phyloP scores from a whole-genome alignment of 2,888 invertebrate genomes.

The Patella ulyssiponensis region DNA sequence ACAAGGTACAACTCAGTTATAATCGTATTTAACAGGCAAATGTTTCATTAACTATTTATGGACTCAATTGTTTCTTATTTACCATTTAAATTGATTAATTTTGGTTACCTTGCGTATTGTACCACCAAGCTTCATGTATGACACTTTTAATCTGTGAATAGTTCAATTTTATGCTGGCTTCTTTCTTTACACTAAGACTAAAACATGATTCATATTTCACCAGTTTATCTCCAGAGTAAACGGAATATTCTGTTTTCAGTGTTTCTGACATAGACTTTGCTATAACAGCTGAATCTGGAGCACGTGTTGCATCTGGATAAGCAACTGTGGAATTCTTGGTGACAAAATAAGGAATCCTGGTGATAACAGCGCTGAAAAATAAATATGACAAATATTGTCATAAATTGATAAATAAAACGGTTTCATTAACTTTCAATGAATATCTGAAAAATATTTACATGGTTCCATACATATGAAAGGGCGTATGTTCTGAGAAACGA shows the following conservation, averaged over 20 bases:
- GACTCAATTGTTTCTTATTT: too few species aligned
- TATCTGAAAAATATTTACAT: too few species aligned
- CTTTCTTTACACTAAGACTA: neutral
- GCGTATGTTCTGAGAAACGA: too few species aligned
- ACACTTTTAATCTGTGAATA: neutral
- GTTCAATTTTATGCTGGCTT: neutral
- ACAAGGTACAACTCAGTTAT: too few species aligned
- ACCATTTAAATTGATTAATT: too few species aligned
- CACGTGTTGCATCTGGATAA: neutral
- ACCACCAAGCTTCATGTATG: neutral
- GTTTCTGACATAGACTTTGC: neutral
- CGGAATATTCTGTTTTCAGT: neutral
- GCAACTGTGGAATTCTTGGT: neutral
- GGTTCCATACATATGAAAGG: too few species aligned
- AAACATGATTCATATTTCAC: conserved; percentile 1
- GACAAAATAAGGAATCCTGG: neutral
- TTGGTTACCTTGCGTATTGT: neutral
- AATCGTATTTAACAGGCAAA: too few species aligned
- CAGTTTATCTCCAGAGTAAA: neutral
- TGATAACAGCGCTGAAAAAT: neutral
- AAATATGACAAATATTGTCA: too few species aligned
- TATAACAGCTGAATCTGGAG: neutral
- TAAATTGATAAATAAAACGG: too few species aligned
- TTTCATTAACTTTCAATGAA: too few species aligned
- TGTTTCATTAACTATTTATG: too few species aligned